Conservation (phyloP, 2,797 vertebrate species). For the Remorina albescens region DNA sequence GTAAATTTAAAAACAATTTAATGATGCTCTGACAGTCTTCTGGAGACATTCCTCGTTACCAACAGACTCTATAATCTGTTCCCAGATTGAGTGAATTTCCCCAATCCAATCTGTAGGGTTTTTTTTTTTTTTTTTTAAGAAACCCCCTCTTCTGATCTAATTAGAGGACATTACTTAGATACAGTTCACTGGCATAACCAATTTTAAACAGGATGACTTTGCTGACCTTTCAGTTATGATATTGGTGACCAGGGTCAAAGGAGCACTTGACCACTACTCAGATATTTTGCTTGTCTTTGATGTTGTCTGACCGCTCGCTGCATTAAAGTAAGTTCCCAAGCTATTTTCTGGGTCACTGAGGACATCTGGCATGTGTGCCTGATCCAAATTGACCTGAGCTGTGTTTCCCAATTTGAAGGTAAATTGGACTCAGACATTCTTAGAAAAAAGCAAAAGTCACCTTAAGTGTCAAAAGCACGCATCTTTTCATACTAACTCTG, state of each 20-base stretch:
- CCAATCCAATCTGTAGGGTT: neutral
- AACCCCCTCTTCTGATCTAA: neutral
- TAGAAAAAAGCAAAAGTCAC: neutral
- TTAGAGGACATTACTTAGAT: neutral
- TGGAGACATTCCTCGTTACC: neutral
- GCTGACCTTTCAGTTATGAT: constrained; percentile 3
- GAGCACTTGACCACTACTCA: neutral
- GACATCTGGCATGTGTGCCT: neutral
- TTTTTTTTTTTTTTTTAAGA: neutral
- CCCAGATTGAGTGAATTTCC: neutral
- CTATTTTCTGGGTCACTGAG: neutral
- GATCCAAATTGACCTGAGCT: neutral
- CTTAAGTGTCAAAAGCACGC: neutral
- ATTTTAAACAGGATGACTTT: neutral
- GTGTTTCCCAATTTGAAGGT: too few species aligned
- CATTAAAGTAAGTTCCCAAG: neutral
- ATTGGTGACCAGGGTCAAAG: constrained; percentile 3
- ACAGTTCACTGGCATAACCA: neutral
- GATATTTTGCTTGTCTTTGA: neutral
- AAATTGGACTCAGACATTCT: neutral
- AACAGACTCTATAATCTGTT: neutral
- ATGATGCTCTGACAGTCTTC: neutral
- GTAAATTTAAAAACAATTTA: neutral
- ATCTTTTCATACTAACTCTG: neutral
- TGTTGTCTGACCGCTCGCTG: neutral